Evolutionary conservation across 2,113 vertebrate genomes (phyloP), one percentile per base, ranked within the genome.

Genomic region (Theristicus caerulescens): DNA sequence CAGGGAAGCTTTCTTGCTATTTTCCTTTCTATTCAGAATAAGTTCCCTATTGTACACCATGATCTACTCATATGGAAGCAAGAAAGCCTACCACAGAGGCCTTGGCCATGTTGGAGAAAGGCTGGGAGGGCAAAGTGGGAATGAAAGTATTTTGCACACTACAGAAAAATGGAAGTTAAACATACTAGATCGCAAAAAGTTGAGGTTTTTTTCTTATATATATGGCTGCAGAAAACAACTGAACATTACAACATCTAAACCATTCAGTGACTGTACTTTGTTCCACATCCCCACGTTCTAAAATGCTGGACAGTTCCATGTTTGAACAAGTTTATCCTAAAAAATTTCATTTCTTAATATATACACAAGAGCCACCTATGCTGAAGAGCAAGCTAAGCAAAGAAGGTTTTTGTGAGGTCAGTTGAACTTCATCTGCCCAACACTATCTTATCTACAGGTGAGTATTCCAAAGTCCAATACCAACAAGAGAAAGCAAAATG

Each of bases 141-240:
- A 73, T 10, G 0, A 58, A 77, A 52, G 25, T n/a, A 47, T 80
- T 80, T 86, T 80, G 77, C 14, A 77, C 42, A 24, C 31, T 64
- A 26, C 14, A 86, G 67, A 69, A 93, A 85, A 70, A n/a, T 16
- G 1, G 10, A 94, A 72, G 16, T 26, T 58, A 62, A 85, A 58
- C 14, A 52, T 15, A 32, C 15, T 0, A 44, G 21, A 44, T 0
- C 22, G 21, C 15, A 64, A 77, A 65, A n/a, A 9, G 5, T 13
- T 31, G 32, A 64, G 15, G 13, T 2, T 22, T 46, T 15, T 47
- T 40, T 25, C 21, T 34, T 9, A 40, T 14, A 59, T 9, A 16
- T 15, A 54, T 2, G 7, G 0, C 11, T 51, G 14, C 32, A 76
- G 16, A 83, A 51, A 64, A 29, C 17, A 79, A 16, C 10, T 34